Evolutionary conservation across 2,888 invertebrate species (phyloP).

Genomic region (Tiliacea aurago): DNA sequence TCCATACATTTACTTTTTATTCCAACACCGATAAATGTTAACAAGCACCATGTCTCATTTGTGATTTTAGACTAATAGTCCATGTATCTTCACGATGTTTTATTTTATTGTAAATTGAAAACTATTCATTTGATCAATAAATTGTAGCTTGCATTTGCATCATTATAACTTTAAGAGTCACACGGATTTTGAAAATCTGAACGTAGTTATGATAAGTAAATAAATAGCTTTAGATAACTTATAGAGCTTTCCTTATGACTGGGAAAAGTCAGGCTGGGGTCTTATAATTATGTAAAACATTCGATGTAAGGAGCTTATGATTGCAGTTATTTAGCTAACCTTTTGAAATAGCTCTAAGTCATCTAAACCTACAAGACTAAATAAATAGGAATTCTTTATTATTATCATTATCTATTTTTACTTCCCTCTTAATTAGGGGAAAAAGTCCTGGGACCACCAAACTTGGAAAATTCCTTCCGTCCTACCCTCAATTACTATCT

Average conservation of each 20-base stretch:
- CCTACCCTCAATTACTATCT: background rate
- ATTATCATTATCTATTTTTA: slow-evolving; percentile 27
- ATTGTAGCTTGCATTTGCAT: slow-evolving; percentile 18
- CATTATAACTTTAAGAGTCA: slow-evolving; percentile 5
- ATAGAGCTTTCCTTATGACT: slow-evolving; percentile 23
- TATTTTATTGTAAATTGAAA: slow-evolving; percentile 12
- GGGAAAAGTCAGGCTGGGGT: slow-evolving; percentile 7
- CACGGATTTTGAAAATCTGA: slow-evolving; percentile 10
- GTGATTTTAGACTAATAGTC: background rate
- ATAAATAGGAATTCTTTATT: slow-evolving; percentile 32
- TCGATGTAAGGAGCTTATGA: slow-evolving; percentile 1
- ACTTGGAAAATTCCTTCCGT: slow-evolving; percentile 3
- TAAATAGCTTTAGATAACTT: slow-evolving; percentile 1
- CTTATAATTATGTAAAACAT: slow-evolving; percentile 4
- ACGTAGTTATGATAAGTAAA: slow-evolving; percentile 9
- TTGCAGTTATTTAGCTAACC: slow-evolving; percentile 20
- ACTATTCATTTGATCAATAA: slow-evolving; percentile 10
- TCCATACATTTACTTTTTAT: background rate
- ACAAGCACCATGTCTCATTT: background rate
- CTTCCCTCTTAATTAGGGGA: background rate
- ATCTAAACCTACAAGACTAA: slow-evolving; percentile 22
- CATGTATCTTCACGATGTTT: background rate
- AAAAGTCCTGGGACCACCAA: background rate
- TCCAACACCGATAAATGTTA: background rate
- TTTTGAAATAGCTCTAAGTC: slow-evolving; percentile 20